Evolutionary conservation across 37 sponge, comb jelly and placozoan species (phyloP), one percentile per base, ranked within the genome.

Genomic region (Oopsacas minuta): DNA sequence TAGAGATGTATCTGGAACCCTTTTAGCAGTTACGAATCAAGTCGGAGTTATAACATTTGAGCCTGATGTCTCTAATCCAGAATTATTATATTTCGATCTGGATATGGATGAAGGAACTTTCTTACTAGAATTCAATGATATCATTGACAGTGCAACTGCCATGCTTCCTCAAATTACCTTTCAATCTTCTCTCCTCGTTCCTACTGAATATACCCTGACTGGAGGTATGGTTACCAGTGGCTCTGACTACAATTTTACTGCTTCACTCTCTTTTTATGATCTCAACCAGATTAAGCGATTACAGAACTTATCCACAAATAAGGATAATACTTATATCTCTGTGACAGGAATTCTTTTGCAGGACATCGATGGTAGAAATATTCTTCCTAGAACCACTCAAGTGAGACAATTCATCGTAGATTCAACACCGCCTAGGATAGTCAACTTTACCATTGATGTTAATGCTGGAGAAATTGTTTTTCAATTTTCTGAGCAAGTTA

Each of bases 251-350:
- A 61, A 61, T 61, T n/a, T 95, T 15, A 36, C 36, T 10, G 36
- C 92, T 36, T 35, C 53, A 8, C 86, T 95, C 22, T 88, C 88
- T 22, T 88, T 90, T 86, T 85, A 49, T 52, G 95, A 95, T 37
- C 88, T 95, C 25, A 95, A 95, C 52, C 61, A 86, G 32, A 91
- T 95, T 36, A 95, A 95, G 89, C 85, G 88, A 42, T 53, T 89
- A n/a, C 87, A 90, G 30, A 83, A 84, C 53, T 36, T 93, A 37
- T 91, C 94, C 12, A 92, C 91, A 10, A 83, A 39, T 35, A 36
- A 8, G 22, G 81, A 20, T 53, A 85, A 89, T 81, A 92, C 96
- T 15, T 95, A 86, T 86, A 86, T 92, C 17, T 83, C 89, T 20
- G 89, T 88, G n/a, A 86, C 39, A 20, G 38, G 46, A 36, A 81